Evolutionary conservation across 2,797 vertebrate species (phyloP).

Genomic region (Remorina albescens): DNA sequence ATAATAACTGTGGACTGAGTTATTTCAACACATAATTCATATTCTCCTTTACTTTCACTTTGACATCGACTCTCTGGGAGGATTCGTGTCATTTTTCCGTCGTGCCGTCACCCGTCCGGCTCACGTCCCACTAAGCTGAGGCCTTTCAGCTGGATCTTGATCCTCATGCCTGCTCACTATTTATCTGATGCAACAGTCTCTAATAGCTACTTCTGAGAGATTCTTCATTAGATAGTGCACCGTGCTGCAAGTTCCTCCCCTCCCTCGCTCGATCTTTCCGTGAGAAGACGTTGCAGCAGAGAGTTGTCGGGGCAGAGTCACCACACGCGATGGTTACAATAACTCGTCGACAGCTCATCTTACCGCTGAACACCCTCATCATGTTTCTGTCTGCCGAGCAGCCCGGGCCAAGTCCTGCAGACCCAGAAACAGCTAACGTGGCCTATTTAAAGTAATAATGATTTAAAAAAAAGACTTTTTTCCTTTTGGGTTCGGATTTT

Average conservation of each 20-base stretch:
- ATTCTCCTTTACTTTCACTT: background rate
- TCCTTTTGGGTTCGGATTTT: too few relatives aligned
- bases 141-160: conserved; percentile 47
- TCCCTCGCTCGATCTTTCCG: conserved; percentile 70
- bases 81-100: conserved; percentile 19
- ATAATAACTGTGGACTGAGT: too few relatives aligned
- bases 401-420: conserved; percentile 26
- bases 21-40: background rate
- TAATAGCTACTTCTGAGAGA: conserved; percentile 69
- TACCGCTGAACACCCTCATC: conserved; percentile 64
- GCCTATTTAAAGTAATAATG: too few relatives aligned
- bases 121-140: background rate
- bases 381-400: conserved; percentile 35
- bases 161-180: conserved; percentile 16
- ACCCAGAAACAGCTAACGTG: too few relatives aligned
- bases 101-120: too few relatives aligned
- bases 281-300: conserved; percentile 79
- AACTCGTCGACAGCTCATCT: conserved; percentile 76
- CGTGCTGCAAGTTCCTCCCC: conserved; percentile 53
- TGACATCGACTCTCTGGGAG: conserved; percentile 8
- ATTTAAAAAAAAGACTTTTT: too few relatives aligned
- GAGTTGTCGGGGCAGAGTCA: conserved; percentile 78
- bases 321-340: conserved; percentile 79
- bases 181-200: conserved; percentile 64
- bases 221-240: conserved; percentile 62